Conservation (phyloP, 2,888 invertebrate species). For the Cephus nigrinus region DNA sequence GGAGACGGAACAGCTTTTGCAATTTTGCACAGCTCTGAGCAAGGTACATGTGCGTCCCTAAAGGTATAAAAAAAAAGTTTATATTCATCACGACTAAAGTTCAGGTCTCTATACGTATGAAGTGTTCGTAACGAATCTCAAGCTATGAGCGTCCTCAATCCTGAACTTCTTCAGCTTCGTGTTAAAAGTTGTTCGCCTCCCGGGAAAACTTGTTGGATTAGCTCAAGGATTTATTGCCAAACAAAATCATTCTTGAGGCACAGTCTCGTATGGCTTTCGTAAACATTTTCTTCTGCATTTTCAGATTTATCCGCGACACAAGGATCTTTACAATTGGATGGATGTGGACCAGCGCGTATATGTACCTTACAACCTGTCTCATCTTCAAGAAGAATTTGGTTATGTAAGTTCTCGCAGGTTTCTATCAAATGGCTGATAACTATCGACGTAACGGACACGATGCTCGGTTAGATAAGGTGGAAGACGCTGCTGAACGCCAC, state of each 20-base stretch:
- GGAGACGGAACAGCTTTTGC: conserved; percentile 63
- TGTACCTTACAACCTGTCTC: conserved; percentile 62
- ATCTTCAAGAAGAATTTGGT: conserved; percentile 65
- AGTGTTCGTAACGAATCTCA: background rate
- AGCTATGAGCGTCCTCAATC: background rate
- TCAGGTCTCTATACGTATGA: background rate
- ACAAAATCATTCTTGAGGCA: background rate
- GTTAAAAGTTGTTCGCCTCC: background rate
- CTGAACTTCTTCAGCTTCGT: background rate
- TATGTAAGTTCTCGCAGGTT: conserved; percentile 59
- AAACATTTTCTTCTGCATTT: background rate
- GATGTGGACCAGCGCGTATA: conserved; percentile 64
- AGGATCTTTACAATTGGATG: conserved; percentile 63
- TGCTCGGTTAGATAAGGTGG: conserved; percentile 60
- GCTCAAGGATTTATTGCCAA: background rate
- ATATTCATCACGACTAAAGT: background rate
- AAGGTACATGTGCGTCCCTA: conserved; percentile 49
- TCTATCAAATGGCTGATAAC: conserved; percentile 15
- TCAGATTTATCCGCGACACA: conserved; percentile 64
- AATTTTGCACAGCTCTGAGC: conserved; percentile 64
- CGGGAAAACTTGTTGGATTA: background rate
- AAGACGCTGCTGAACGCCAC: conserved; percentile 57
- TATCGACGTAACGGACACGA: conserved; percentile 26
- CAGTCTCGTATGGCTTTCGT: background rate
- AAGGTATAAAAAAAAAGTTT: conserved; percentile 6